Conservation (phyloP, 2,113 vertebrate species). For the Sander lucioperca region DNA sequence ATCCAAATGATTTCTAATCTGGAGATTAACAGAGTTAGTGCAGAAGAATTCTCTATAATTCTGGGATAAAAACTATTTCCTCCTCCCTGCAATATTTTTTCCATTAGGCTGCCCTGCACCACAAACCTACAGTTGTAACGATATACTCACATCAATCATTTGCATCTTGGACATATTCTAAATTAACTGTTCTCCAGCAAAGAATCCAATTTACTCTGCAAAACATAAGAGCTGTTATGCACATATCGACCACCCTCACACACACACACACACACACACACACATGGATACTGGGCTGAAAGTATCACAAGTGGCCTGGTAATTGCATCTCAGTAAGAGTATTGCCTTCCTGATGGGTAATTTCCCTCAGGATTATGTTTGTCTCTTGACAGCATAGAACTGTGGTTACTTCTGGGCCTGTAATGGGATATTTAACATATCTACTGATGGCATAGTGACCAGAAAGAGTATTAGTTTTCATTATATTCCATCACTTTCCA, state of each 20-base stretch:
- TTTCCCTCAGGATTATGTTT: constrained; percentile 85
- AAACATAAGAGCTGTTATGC: constrained; percentile 80
- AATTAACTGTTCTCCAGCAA: constrained; percentile 80
- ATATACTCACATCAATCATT: constrained; percentile 83
- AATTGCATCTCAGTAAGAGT: constrained; percentile 86
- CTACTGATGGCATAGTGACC: constrained; percentile 73
- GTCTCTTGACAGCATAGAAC: constrained; percentile 80
- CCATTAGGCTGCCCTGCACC: constrained; percentile 52
- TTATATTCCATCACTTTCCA: constrained; percentile 75
- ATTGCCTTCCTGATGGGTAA: constrained; percentile 86
- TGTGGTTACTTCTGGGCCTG: constrained; percentile 77
- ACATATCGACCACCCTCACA: constrained; percentile 76
- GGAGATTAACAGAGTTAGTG: constrained; percentile 16
- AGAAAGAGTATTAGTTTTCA: constrained; percentile 82
- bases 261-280: constrained; percentile 51
- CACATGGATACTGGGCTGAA: constrained; percentile 72
- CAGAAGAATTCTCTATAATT: constrained; percentile 35
- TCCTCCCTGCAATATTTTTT: constrained; percentile 29
- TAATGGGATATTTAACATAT: constrained; percentile 85
- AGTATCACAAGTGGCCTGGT: constrained; percentile 84
- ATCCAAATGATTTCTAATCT: constrained; percentile 28
- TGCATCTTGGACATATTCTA: constrained; percentile 82
- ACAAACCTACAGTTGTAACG: constrained; percentile 58
- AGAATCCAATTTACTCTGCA: constrained; percentile 81
- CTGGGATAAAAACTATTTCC: constrained; percentile 47